phyloP scores from a whole-genome alignment of 2,797 vertebrate genomes.

The Melanotaenia nigrans region DNA sequence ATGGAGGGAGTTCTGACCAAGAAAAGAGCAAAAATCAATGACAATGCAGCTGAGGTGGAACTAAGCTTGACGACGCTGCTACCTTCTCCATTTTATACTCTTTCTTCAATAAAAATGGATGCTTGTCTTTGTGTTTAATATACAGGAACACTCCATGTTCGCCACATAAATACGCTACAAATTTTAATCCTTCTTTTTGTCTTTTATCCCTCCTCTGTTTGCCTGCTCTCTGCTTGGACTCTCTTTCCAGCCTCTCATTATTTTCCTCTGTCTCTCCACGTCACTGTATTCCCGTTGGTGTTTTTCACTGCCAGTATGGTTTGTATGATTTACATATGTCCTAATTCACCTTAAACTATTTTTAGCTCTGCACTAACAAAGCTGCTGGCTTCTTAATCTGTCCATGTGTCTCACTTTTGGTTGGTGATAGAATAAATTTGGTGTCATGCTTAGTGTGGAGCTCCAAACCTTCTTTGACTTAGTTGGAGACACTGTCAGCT shows the following conservation, averaged over 20 bases:
- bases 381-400: background rate
- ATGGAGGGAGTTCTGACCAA: constrained; percentile 25
- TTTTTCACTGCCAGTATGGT: constrained; percentile 3
- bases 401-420: background rate
- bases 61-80: constrained; percentile 61
- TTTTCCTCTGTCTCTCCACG: background rate
- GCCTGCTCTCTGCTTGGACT: background rate
- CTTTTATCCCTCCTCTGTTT: background rate
- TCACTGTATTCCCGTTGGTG: background rate
- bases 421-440: background rate
- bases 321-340: background rate
- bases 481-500: background rate
- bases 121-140: constrained; percentile 60
- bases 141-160: constrained; percentile 59
- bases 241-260: constrained; percentile 17
- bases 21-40: constrained; percentile 63
- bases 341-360: constrained; percentile 1
- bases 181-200: constrained; percentile 31
- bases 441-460: background rate
- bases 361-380: background rate
- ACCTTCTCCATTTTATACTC: constrained; percentile 28
- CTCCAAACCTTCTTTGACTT: background rate
- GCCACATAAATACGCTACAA: constrained; percentile 32
- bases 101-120: constrained; percentile 52
- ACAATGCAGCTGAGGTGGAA: constrained; percentile 67